A percentile compares a stretch with the other conserved stretches of the same genome.
Evolutionary conservation across 2,888 invertebrate species (phyloP).

Genomic region (Tribolium freemani): DNA sequence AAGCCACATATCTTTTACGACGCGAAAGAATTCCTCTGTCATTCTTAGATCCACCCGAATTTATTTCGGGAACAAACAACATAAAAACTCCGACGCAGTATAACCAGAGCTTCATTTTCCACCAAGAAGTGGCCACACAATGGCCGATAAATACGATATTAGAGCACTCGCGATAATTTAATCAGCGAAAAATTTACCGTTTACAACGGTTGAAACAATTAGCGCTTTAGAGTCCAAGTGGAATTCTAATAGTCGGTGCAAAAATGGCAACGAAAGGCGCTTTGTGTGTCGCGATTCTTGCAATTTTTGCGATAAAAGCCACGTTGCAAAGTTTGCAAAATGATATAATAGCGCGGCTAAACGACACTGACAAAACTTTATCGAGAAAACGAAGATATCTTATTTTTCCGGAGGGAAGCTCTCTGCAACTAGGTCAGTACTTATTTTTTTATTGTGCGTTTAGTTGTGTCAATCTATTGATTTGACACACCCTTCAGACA

Average conservation of each 20-base stretch:
- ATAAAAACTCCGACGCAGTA: slow-evolving; percentile 41
- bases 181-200: slow-evolving; percentile 24
- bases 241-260: background rate
- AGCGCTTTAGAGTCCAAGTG: slow-evolving; percentile 7
- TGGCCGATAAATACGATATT: slow-evolving; percentile 29
- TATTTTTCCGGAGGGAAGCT: slow-evolving; percentile 67
- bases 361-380: slow-evolving; percentile 54
- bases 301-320: slow-evolving; percentile 37
- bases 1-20: slow-evolving; percentile 76
- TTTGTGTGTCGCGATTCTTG: slow-evolving; percentile 41
- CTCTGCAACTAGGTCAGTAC: slow-evolving; percentile 66
- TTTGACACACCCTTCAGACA: background rate
- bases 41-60: slow-evolving; percentile 34
- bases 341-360: slow-evolving; percentile 49
- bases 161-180: slow-evolving; percentile 34
- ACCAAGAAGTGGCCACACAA: slow-evolving; percentile 14
- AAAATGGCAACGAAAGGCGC: slow-evolving; percentile 21
- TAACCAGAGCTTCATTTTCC: slow-evolving; percentile 36
- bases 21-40: slow-evolving; percentile 69
- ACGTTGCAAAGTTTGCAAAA: slow-evolving; percentile 51
- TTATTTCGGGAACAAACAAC: slow-evolving; percentile 41
- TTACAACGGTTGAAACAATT: slow-evolving; percentile 48
- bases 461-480: background rate
- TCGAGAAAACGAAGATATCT: slow-evolving; percentile 64
- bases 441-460: slow-evolving; percentile 6